A percentile compares a stretch with the other conserved stretches of the same genome.
phyloP scores from a whole-genome alignment of 2,797 vertebrate species.

The Poliocrania exsul region DNA sequence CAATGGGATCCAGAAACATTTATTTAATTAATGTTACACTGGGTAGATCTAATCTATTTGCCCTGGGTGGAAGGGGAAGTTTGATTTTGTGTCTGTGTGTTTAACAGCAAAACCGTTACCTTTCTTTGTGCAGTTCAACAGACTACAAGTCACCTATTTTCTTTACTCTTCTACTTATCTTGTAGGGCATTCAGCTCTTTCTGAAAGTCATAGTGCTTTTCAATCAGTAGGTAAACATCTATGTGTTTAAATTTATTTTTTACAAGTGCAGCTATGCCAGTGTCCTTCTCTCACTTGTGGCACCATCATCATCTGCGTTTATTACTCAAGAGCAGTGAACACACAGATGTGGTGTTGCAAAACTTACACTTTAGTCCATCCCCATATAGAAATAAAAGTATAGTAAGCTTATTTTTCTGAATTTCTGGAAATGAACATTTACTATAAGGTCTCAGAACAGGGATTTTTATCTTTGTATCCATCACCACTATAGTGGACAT shows the following conservation, averaged over 20 bases:
- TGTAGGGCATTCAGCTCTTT: neutral
- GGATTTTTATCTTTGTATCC: neutral
- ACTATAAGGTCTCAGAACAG: neutral
- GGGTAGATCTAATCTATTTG: neutral
- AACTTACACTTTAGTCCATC: neutral
- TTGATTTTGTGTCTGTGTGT: constrained; percentile 1
- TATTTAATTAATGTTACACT: neutral
- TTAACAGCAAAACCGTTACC: neutral
- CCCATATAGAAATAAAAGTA: neutral
- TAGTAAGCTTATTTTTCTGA: neutral
- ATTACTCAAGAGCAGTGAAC: neutral
- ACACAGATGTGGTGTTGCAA: neutral
- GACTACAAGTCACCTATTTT: neutral
- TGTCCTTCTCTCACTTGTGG: neutral
- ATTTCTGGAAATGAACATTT: neutral
- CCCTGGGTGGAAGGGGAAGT: neutral
- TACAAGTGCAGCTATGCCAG: neutral
- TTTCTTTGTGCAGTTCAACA: neutral
- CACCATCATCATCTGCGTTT: neutral
- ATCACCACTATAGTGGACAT: neutral
- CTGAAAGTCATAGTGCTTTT: neutral
- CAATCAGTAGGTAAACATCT: neutral
- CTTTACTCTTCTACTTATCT: neutral
- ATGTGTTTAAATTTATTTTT: neutral
- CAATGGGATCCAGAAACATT: neutral